A percentile compares a stretch with the other conserved stretches of the same genome.
phyloP scores from a whole-genome alignment of 1,140 invertebrate species.

The Drosophila lini region DNA sequence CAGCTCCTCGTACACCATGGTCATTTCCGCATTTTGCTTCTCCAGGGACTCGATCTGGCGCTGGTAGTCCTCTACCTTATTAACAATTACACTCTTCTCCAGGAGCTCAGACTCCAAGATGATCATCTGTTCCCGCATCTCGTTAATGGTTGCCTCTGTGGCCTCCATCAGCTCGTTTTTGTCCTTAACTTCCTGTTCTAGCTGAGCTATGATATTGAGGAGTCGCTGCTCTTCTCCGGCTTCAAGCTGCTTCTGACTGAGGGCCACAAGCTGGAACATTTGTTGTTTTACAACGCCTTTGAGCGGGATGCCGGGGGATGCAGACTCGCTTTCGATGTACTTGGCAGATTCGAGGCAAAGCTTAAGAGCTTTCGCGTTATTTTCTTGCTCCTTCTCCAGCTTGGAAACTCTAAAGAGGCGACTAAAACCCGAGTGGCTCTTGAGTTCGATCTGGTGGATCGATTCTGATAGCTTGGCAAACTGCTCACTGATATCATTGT shows the following conservation, averaged over 20 bases:
- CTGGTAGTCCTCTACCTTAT: conserved; percentile 67
- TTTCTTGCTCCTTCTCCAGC: background rate
- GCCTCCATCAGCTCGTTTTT: conserved; percentile 56
- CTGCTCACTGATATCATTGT: conserved; percentile 17
- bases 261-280: conserved; percentile 39
- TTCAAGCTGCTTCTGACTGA: background rate
- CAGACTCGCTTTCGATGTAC: conserved; percentile 8
- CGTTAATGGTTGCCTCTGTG: conserved; percentile 57
- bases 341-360: conserved; percentile 34
- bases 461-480: conserved; percentile 42
- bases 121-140: conserved; percentile 69
- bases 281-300: conserved; percentile 42
- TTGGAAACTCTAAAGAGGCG: conserved; percentile 36
- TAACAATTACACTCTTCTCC: conserved; percentile 72
- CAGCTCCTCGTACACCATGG: conserved; percentile 69
- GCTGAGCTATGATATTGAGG: conserved; percentile 32
- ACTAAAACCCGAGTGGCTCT: conserved; percentile 15
- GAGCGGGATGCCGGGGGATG: conserved; percentile 12
- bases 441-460: conserved; percentile 51
- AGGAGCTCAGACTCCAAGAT: conserved; percentile 55
- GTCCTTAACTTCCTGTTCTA: conserved; percentile 50
- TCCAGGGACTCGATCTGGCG: conserved; percentile 67
- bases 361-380: conserved; percentile 11
- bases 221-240: background rate
- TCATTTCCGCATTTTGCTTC: conserved; percentile 71